Evolutionary conservation across 2,888 invertebrate genomes (phyloP).

Genomic region (Dryobota labecula): DNA sequence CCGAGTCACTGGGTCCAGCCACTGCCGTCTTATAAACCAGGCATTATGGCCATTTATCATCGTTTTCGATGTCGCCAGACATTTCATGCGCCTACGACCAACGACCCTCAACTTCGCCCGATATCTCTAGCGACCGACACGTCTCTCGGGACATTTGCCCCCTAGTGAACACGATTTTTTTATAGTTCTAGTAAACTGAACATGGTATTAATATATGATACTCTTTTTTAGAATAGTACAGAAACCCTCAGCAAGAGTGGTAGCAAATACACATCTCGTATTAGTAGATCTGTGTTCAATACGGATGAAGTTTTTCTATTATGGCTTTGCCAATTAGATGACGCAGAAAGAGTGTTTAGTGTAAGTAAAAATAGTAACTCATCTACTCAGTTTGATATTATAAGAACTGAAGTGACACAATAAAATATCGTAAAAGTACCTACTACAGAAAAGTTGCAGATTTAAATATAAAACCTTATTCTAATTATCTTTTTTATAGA

Average conservation of each 20-base stretch:
- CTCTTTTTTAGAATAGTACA: constrained; percentile 39
- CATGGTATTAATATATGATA: background rate
- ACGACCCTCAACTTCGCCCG: background rate
- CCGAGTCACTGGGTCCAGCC: too few species aligned
- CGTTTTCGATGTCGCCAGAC: background rate
- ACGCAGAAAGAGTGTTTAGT: constrained; percentile 61
- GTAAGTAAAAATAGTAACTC: constrained; percentile 38
- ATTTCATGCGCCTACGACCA: background rate
- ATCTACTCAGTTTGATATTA: too few species aligned
- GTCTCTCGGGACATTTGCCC: background rate
- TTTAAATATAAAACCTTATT: too few species aligned
- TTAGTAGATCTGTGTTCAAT: constrained; percentile 22
- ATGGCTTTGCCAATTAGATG: constrained; percentile 71
- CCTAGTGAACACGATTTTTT: background rate
- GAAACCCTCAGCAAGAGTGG: constrained; percentile 18
- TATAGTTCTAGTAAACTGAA: background rate
- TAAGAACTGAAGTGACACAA: too few species aligned
- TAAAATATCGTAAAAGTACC: too few species aligned
- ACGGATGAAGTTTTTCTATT: constrained; percentile 66
- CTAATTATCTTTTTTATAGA: constrained; percentile 45
- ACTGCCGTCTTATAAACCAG: too few species aligned
- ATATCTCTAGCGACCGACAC: background rate
- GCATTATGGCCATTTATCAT: background rate
- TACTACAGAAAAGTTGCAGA: too few species aligned
- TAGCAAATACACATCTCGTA: constrained; percentile 20